phyloP scores from a whole-genome alignment of 2,888 invertebrate genomes.

The Coleophora deauratella region DNA sequence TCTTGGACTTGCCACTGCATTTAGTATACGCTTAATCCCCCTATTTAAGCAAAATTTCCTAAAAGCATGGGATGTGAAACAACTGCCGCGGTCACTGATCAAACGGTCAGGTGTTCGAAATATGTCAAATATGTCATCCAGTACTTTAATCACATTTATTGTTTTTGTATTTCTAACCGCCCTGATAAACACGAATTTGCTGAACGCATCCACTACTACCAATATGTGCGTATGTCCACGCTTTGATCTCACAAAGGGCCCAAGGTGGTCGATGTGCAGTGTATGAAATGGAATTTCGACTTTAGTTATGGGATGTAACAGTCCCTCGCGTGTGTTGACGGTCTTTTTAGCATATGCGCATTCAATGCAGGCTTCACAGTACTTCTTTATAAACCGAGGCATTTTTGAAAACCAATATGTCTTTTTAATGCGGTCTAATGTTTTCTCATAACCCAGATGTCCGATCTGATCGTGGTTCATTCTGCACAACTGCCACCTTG shows the following conservation, averaged over 20 bases:
- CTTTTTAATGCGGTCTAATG: slow-evolving; percentile 23
- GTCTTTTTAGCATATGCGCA: neutral
- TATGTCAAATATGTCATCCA: slow-evolving; percentile 7
- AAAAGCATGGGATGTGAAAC: slow-evolving; percentile 8
- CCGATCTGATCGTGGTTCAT: slow-evolving; percentile 35
- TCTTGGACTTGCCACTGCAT: slow-evolving; percentile 1
- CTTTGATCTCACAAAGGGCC: slow-evolving; percentile 3
- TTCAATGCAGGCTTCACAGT: slow-evolving; percentile 35
- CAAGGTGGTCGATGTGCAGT: slow-evolving; percentile 3
- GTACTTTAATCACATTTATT: neutral
- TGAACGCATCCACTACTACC: neutral
- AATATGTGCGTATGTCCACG: neutral
- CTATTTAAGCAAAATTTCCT: slow-evolving; percentile 2
- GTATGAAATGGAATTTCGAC: slow-evolving; percentile 3
- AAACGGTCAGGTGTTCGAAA: too few species aligned
- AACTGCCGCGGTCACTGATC: too few species aligned
- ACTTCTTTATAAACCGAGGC: too few species aligned
- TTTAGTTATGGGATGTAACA: slow-evolving; percentile 6
- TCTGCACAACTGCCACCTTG: slow-evolving; percentile 23
- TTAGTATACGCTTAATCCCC: neutral
- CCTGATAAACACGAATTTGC: slow-evolving; percentile 2
- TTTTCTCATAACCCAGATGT: slow-evolving; percentile 37
- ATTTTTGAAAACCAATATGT: slow-evolving; percentile 45
- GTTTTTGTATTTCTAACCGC: slow-evolving; percentile 1
- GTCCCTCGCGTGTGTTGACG: neutral